These are phyloP conservation scores for Lithophane ornitopus DNA, from an alignment of 2,888 invertebrate species.

Conservation along the genomic window DNA sequence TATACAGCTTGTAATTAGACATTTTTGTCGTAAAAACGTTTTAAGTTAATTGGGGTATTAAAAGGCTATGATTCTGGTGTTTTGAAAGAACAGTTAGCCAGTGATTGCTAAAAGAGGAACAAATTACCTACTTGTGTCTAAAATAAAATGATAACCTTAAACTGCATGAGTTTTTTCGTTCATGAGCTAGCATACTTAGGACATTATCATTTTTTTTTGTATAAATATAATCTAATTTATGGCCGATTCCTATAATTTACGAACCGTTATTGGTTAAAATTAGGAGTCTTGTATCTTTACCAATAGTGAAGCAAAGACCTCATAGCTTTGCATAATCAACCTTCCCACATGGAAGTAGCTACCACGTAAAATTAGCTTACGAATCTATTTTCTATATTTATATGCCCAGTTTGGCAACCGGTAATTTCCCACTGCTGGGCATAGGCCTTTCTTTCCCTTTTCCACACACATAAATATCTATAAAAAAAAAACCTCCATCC, in stretches of 20 bases:
- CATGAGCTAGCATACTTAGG: not conserved
- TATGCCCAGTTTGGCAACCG: too few relatives aligned
- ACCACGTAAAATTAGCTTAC: too few relatives aligned
- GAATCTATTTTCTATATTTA: too few relatives aligned
- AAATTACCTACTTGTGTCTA: not conserved
- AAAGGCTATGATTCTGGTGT: not conserved
- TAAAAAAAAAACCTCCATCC: not conserved
- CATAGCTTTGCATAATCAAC: too few relatives aligned
- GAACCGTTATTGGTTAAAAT: too few relatives aligned
- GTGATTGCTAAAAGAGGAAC: not conserved
- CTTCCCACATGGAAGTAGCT: too few relatives aligned
- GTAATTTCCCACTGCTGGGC: too few relatives aligned
- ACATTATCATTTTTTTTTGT: not conserved
- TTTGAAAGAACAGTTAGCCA: not conserved
- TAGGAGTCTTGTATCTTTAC: too few relatives aligned
- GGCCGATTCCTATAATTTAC: too few relatives aligned
- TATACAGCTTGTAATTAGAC: conserved; percentile 23
- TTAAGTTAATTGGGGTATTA: conserved; percentile 22
- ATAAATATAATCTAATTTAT: not conserved
- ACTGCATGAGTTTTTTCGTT: not conserved
- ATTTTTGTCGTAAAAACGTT: conserved; percentile 24
- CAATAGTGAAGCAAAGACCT: too few relatives aligned
- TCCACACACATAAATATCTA: not conserved
- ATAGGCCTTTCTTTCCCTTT: too few relatives aligned
- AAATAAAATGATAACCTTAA: not conserved